phyloP scores from a whole-genome alignment of 2,113 vertebrate genomes.

The Megaleporinus macrocephalus region DNA sequence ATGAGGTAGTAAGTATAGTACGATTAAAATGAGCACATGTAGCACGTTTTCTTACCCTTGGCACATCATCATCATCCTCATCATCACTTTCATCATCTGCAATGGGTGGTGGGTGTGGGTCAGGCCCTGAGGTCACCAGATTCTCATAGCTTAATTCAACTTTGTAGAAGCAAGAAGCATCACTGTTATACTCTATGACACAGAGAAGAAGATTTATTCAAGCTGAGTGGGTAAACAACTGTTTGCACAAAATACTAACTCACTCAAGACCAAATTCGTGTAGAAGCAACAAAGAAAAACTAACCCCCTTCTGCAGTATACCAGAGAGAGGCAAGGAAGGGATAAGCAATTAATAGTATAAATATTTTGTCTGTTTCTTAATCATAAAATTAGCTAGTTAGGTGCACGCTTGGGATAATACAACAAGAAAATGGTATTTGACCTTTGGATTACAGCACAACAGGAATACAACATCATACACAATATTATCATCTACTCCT shows the following conservation, averaged over 20 bases:
- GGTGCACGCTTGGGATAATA: background rate
- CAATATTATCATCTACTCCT: no score
- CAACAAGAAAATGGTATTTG: background rate
- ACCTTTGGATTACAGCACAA: background rate
- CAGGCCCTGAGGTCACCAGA: slow-evolving; percentile 92
- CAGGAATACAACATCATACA: no score
- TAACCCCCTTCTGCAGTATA: no score
- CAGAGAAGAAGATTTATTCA: slow-evolving; percentile 30
- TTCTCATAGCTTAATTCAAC: slow-evolving; percentile 96
- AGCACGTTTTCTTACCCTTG: slow-evolving; percentile 79
- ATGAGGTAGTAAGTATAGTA: no score
- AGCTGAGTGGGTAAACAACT: background rate
- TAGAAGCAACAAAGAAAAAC: background rate
- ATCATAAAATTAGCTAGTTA: background rate
- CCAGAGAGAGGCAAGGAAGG: no score
- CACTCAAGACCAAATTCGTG: background rate
- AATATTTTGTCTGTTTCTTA: no score
- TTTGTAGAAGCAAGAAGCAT: slow-evolving; percentile 93
- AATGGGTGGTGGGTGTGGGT: slow-evolving; percentile 89
- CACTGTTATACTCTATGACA: slow-evolving; percentile 91
- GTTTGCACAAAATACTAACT: background rate
- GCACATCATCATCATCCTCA: slow-evolving; percentile 92
- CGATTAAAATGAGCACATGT: background rate
- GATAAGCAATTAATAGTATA: no score
- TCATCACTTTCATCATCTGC: slow-evolving; percentile 97